Evolutionary conservation across 2,797 vertebrate species (phyloP).

Genomic region (Enteromius anoplus): DNA sequence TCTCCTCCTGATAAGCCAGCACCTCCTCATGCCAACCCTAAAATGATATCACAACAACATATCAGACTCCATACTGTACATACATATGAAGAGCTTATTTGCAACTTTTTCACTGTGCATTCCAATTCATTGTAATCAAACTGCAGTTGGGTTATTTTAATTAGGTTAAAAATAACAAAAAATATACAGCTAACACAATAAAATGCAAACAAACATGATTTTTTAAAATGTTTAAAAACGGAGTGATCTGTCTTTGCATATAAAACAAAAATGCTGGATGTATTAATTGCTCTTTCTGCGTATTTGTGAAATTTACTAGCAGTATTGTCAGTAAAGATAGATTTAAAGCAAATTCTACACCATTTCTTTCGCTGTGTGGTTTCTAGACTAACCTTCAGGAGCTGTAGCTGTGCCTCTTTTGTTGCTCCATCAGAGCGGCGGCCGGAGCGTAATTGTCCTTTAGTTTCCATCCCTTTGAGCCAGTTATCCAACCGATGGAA

Average conservation of each 20-base stretch:
- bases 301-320: background rate
- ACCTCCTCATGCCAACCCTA: conserved; percentile 90
- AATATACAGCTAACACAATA: too few relatives aligned
- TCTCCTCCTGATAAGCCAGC: conserved; percentile 84
- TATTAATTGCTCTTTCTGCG: background rate
- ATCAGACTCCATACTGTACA: background rate
- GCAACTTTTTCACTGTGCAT: too few relatives aligned
- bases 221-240: too few relatives aligned
- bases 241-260: background rate
- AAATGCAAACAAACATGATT: too few relatives aligned
- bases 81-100: background rate
- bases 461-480: conserved; percentile 85
- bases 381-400: conserved; percentile 84
- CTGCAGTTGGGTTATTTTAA: too few relatives aligned
- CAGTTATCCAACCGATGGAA: conserved; percentile 87
- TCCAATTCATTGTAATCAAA: too few relatives aligned
- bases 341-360: background rate
- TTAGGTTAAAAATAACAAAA: too few relatives aligned
- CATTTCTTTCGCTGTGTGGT: background rate
- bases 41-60: conserved; percentile 19
- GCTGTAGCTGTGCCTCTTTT: conserved; percentile 88
- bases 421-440: conserved; percentile 81
- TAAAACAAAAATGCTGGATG: background rate
- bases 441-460: conserved; percentile 77
- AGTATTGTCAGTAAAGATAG: background rate